Percentiles rank a stretch among this genome's conserved stretches.
Conservation (phyloP, 2,888 invertebrate genomes). For the Thumatha senex region DNA sequence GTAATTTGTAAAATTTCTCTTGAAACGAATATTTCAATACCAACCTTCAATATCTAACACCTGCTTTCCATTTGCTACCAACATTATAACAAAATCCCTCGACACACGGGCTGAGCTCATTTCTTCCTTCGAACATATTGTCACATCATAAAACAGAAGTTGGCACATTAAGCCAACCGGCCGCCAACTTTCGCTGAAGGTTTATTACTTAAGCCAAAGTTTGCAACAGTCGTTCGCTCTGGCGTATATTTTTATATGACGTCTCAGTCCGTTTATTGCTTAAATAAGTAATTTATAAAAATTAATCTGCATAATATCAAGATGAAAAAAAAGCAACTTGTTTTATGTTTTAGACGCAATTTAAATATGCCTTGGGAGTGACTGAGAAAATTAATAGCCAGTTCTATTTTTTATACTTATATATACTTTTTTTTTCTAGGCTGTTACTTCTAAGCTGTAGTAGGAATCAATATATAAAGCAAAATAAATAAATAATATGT, state of each 20-base stretch:
- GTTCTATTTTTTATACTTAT: too few species aligned
- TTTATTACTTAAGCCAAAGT: slow-evolving; percentile 41
- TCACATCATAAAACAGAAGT: slow-evolving; percentile 40
- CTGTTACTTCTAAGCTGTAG: too few species aligned
- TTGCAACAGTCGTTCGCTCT: slow-evolving; percentile 48
- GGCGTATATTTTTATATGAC: slow-evolving; percentile 71
- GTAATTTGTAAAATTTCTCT: too few species aligned
- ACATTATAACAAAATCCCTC: slow-evolving; percentile 13
- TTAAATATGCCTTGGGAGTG: slow-evolving; percentile 37
- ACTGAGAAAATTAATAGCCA: not conserved
- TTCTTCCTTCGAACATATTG: slow-evolving; percentile 30
- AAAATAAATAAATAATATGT: too few species aligned
- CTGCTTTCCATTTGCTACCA: slow-evolving; percentile 5
- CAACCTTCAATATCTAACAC: slow-evolving; percentile 4
- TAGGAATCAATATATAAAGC: too few species aligned
- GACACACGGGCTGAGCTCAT: slow-evolving; percentile 14
- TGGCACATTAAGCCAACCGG: slow-evolving; percentile 25
- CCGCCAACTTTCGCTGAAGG: slow-evolving; percentile 20
- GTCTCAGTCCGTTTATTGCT: slow-evolving; percentile 73
- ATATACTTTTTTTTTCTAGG: too few species aligned
- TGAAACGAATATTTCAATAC: not conserved
- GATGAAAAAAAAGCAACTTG: slow-evolving; percentile 64
- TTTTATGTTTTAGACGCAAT: slow-evolving; percentile 52
- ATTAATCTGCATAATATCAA: slow-evolving; percentile 75
- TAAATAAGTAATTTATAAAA: slow-evolving; percentile 76